phyloP scores from a whole-genome alignment of 2,113 vertebrate species.

The Silurus glanis region DNA sequence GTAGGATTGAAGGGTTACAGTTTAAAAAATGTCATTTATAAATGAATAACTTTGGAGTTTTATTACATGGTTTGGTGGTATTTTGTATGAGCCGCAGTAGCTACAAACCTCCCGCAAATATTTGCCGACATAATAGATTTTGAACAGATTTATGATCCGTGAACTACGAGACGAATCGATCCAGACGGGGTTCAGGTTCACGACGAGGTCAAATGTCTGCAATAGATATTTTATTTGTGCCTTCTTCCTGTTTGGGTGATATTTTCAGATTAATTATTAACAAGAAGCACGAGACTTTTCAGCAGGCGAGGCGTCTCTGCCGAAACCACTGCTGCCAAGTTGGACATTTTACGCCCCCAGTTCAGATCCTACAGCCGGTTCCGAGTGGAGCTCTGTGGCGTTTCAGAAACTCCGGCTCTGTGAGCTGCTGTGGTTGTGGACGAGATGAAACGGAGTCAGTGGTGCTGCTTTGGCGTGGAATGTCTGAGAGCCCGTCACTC shows the following conservation, averaged over 20 bases:
- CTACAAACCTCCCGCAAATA: too few relatives aligned
- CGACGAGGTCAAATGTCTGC: neutral
- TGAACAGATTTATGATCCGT: too few relatives aligned
- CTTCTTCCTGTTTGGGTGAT: neutral
- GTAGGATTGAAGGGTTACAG: too few relatives aligned
- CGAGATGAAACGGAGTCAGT: neutral
- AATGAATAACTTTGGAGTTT: too few relatives aligned
- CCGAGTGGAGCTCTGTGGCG: constrained; percentile 1
- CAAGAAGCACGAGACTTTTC: neutral
- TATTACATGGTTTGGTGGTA: too few relatives aligned
- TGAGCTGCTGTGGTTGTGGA: constrained; percentile 3
- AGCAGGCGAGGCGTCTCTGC: neutral
- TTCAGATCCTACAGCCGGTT: neutral
- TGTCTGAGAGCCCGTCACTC: constrained; percentile 30
- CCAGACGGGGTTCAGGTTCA: neutral
- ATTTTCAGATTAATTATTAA: neutral
- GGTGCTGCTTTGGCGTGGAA: neutral
- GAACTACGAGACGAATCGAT: neutral
- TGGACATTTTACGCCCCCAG: neutral
- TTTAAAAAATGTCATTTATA: too few relatives aligned
- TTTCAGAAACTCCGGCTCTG: neutral
- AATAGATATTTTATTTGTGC: neutral
- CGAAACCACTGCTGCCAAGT: neutral
- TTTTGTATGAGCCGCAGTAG: too few relatives aligned
- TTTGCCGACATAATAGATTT: too few relatives aligned